Evolutionary conservation across 2,797 vertebrate species (phyloP), one percentile per base, ranked within the genome.

Genomic region (Pogoniulus pusillus): DNA sequence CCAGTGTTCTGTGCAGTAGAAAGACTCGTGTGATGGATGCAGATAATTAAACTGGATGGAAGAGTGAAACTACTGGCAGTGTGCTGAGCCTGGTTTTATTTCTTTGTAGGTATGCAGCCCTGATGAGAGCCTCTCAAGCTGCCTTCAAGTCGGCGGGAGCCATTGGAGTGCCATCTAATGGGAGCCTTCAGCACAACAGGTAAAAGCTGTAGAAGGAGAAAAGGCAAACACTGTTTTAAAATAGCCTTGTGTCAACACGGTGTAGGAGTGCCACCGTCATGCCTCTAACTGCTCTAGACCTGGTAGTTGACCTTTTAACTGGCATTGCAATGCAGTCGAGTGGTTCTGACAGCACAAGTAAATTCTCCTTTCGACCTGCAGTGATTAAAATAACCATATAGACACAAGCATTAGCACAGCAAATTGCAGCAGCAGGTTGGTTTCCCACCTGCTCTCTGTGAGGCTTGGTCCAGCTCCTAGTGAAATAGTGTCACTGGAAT

Each of bases 41-140:
- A 71, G 60, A 64, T 80, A 47, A 64, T 30, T n/a, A 43, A 85
- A 59, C 14, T 29, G 71, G 49, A 37, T 86, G 41, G 20, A 84
- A 32, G 41, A 53, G 32, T 59, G 53, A 35, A 70, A 30, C 51
- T 47, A 3, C 8, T 43, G 47, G 10, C 59, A 34, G 63, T 4
- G 43, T 41, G 69, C 73, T 94, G 55, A 96, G 73, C 55, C n/a
- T 85, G 75, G 17, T 22, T 94, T 55, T 94, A 5, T 90, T 89
- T 93, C 74, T 41, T 86, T 57, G 24, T 71, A 99, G 98, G 82
- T 96, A 96, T 2, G 97, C 98, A 82, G 98, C 98, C 87, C 72
- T 98, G 83, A 95, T 96, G 95, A 97, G 98, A 85, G 83, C 97
- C 55, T 96, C 98, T 69, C 92, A 94, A 59, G 39, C 96, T 80